Percentiles rank a stretch among this genome's conserved stretches.
phyloP scores from a whole-genome alignment of 2,797 vertebrate species.

The Hemibagrus guttatus region DNA sequence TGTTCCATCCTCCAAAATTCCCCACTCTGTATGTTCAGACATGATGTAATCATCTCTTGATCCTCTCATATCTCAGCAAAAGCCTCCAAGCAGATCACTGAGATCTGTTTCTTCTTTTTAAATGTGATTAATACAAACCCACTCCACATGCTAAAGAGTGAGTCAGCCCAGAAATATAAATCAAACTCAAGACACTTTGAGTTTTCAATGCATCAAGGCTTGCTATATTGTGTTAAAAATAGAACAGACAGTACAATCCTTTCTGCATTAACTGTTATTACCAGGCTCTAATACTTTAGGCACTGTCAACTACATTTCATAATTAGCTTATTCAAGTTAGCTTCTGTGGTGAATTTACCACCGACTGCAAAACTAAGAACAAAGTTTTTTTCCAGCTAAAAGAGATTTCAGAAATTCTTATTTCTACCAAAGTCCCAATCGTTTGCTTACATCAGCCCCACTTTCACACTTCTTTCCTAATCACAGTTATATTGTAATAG shows the following conservation, averaged over 20 bases:
- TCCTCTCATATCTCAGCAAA: background rate
- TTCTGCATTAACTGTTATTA: conserved; percentile 2
- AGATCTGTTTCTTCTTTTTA: conserved; percentile 51
- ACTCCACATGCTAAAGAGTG: background rate
- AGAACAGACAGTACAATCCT: background rate
- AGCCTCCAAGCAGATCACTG: background rate
- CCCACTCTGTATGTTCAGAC: conserved; percentile 13
- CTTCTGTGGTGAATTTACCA: background rate
- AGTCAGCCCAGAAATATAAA: conserved; percentile 14
- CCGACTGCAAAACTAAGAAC: background rate
- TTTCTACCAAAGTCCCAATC: background rate
- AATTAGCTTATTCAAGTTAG: background rate
- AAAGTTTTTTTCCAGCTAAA: background rate
- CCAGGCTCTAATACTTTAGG: background rate
- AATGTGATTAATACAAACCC: conserved; percentile 32
- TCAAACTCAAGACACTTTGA: conserved; percentile 1
- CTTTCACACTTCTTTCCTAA: background rate
- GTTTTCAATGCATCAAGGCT: background rate
- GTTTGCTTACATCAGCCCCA: background rate
- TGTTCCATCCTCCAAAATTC: background rate
- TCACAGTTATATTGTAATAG: background rate
- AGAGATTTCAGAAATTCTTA: background rate
- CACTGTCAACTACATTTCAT: background rate
- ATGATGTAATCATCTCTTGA: conserved; percentile 2
- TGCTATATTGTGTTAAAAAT: background rate